These are phyloP conservation scores for Ips typographus DNA, from an alignment of 1,140 invertebrate species.

Conservation along the genomic window DNA sequence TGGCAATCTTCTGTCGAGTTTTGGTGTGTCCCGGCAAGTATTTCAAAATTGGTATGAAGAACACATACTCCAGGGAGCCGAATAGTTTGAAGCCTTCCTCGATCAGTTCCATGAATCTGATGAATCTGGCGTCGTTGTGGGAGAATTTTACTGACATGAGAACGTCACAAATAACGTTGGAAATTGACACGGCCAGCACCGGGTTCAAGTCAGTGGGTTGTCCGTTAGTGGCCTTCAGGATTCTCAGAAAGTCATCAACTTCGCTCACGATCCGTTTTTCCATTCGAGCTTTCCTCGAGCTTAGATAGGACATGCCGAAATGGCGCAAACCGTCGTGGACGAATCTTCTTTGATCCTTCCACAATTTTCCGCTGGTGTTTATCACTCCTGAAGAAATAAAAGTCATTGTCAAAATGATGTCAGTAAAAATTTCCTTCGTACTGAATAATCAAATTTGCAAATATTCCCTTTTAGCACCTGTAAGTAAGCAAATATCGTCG, in stretches of 20 bases:
- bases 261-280: conserved; percentile 84
- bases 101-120: conserved; percentile 77
- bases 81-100: conserved; percentile 88
- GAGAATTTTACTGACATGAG: conserved; percentile 86
- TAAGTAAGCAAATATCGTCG: conserved; percentile 11
- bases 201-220: conserved; percentile 70
- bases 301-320: conserved; percentile 87
- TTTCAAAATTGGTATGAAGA: conserved; percentile 69
- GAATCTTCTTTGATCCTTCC: conserved; percentile 91
- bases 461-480: neutral
- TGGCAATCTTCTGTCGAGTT: conserved; percentile 73
- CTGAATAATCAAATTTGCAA: conserved; percentile 3
- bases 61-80: conserved; percentile 63
- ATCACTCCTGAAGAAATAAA: conserved; percentile 72
- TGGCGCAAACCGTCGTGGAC: conserved; percentile 83
- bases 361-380: conserved; percentile 86
- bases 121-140: conserved; percentile 72
- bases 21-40: conserved; percentile 74
- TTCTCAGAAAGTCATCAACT: conserved; percentile 70
- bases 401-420: conserved; percentile 1
- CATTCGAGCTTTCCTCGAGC: conserved; percentile 76
- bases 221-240: conserved; percentile 61
- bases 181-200: conserved; percentile 75
- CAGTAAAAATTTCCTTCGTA: conserved; percentile 1
- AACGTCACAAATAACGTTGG: conserved; percentile 89